Conservation (phyloP, 2,113 vertebrate species). For the Brienomyrus longianalis region DNA sequence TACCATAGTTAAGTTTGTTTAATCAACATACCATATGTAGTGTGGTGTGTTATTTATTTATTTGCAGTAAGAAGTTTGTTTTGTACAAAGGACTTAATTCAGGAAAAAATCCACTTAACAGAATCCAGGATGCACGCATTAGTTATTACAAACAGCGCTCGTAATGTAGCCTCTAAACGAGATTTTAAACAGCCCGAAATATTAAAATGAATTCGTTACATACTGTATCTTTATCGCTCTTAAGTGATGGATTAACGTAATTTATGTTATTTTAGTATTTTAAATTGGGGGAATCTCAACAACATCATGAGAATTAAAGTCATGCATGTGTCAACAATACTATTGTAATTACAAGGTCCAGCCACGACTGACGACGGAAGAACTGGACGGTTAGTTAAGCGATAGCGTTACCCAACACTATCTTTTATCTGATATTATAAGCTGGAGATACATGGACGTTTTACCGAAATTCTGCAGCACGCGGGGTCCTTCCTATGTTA, state of each 20-base stretch:
- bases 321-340: not conserved
- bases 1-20: not conserved
- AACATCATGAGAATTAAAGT: not conserved
- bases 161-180: not conserved
- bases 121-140: not conserved
- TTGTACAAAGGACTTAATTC: not conserved
- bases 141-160: not conserved
- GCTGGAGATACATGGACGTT: not conserved
- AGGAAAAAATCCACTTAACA: not conserved
- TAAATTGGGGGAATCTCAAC: not conserved
- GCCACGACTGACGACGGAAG: not conserved
- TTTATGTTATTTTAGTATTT: not conserved
- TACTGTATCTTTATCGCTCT: not conserved
- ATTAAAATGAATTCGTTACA: not conserved
- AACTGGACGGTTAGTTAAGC: not conserved
- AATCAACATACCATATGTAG: not conserved
- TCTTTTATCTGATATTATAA: not conserved
- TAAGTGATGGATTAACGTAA: not conserved
- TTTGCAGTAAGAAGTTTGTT: not conserved
- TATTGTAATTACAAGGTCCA: not conserved
- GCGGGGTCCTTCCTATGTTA: not conserved
- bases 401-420: not conserved
- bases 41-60: not conserved
- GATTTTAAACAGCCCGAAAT: not conserved
- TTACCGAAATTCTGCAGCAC: not conserved